These are phyloP conservation scores for Lanius ludovicianus DNA, from an alignment of 2,113 vertebrate genomes.

Conservation along the genomic window DNA sequence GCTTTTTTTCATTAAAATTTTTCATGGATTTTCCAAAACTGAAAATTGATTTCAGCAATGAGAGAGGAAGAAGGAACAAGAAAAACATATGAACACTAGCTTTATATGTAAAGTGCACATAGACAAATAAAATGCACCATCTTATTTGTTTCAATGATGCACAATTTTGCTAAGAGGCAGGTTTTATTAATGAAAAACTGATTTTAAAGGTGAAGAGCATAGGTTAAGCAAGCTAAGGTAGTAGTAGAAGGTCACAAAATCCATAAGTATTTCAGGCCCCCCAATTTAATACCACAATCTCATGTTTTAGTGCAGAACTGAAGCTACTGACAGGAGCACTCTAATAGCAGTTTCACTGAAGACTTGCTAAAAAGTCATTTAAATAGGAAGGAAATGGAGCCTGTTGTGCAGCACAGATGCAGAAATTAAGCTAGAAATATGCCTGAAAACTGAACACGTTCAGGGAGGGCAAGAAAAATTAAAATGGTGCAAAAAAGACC, in stretches of 20 bases:
- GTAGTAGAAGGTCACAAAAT: not conserved
- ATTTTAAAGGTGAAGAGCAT: not conserved
- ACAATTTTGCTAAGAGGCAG: not conserved
- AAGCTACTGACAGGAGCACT: not conserved
- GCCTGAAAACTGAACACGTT: not conserved
- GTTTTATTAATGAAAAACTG: not conserved
- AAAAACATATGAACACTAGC: not conserved
- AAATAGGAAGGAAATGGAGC: not conserved
- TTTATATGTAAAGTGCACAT: not conserved
- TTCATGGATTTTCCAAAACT: not conserved
- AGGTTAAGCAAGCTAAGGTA: not conserved
- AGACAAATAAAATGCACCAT: not conserved
- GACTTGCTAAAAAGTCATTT: not conserved
- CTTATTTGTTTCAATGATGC: not conserved
- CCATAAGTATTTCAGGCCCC: not conserved
- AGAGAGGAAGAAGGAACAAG: not conserved
- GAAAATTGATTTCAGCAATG: not conserved
- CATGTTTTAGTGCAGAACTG: not conserved
- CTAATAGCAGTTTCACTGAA: not conserved
- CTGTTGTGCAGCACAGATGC: accelerated
- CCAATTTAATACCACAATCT: not conserved
- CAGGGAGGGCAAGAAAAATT: not conserved
- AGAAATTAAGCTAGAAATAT: not conserved
- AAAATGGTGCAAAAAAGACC: not conserved
- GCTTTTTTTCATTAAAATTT: not conserved